Evolutionary conservation across 1,140 invertebrate genomes (phyloP), one percentile per base, ranked within the genome.

Genomic region (Hyposmocoma kahamanoa): DNA sequence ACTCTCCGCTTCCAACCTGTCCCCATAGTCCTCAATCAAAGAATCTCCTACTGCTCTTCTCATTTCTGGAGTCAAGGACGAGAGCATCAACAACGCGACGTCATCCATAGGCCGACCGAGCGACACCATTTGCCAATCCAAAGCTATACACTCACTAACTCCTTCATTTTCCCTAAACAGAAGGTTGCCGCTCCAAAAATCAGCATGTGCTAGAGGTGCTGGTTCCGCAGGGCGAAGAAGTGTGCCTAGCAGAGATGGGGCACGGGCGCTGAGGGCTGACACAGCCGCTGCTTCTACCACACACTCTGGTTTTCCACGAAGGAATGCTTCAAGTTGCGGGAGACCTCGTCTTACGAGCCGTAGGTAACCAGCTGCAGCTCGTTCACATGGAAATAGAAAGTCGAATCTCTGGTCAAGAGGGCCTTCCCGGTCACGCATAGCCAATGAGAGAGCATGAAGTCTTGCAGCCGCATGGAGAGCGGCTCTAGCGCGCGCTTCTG

Each of bases 101-200:
- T 95, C 94, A 62, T 94, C 94, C 77, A 83, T 87, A 21, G 75
- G 86, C 55, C 85, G 83, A 45, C 92, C 93, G 50, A 93, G 90
- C 0, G 92, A 93, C 42, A 94, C 91, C 93, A 95, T 94, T 86
- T 95, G 93, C 93, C 93, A 95, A 68, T 94, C 93, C 13, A 95
- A 74, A 17, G 94, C 92, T 17, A 89, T 88, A 62, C 93, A 95
- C 53, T 84, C 79, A 43, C 76, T 86, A 17, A 57, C 59, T 22
- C 83, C 86, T 28, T 90, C 85, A 8, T 60, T 72, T 53, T 90
- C 88, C 22, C 87, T 83, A 62, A 95, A 94, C 46, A 94, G 85
- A 5, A 95, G 82, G 80, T 95, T 95, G 55, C 94, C 94, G 68
- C 92, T 93, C 93, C 93, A 95, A 69, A 94, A 95, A 64, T 95